Conservation (phyloP, 2,797 vertebrate species). For the Sebastes oblongus region DNA sequence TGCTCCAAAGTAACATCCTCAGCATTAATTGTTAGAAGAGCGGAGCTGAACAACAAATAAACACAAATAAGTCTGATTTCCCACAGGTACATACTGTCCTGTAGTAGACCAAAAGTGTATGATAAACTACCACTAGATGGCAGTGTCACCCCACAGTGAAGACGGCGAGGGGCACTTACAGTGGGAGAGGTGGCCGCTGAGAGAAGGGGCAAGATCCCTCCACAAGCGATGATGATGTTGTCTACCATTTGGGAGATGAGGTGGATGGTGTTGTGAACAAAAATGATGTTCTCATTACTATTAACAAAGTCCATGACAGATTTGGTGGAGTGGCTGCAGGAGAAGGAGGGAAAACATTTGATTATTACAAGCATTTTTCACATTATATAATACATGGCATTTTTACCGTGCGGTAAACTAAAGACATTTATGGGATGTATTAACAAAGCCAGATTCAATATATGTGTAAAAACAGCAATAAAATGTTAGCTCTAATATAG, state of each 20-base stretch:
- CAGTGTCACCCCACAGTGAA: slow-evolving; percentile 34
- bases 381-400: background rate
- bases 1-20: slow-evolving; percentile 5
- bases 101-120: background rate
- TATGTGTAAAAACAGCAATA: background rate
- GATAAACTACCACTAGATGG: slow-evolving; percentile 67
- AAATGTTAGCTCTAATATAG: background rate
- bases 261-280: slow-evolving; percentile 99
- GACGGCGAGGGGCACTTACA: slow-evolving; percentile 58
- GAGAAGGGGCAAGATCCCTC: slow-evolving; percentile 92
- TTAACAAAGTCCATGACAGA: slow-evolving; percentile 99
- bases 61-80: slow-evolving; percentile 28
- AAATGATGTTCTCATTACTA: slow-evolving; percentile 99
- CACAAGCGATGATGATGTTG: slow-evolving; percentile 96
- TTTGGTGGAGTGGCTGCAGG: slow-evolving; percentile 93
- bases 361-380: background rate
- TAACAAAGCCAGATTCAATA: background rate
- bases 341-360: slow-evolving; percentile 40
- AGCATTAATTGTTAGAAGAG: slow-evolving; percentile 20
- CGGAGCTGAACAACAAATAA: slow-evolving; percentile 27
- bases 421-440: background rate
- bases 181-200: slow-evolving; percentile 90
- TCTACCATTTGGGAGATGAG: slow-evolving; percentile 99
- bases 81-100: background rate
- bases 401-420: background rate